A percentile compares a stretch with the other conserved stretches of the same genome.
Evolutionary conservation across 2,113 vertebrate genomes (phyloP).

Genomic region (Propithecus coquereli): DNA sequence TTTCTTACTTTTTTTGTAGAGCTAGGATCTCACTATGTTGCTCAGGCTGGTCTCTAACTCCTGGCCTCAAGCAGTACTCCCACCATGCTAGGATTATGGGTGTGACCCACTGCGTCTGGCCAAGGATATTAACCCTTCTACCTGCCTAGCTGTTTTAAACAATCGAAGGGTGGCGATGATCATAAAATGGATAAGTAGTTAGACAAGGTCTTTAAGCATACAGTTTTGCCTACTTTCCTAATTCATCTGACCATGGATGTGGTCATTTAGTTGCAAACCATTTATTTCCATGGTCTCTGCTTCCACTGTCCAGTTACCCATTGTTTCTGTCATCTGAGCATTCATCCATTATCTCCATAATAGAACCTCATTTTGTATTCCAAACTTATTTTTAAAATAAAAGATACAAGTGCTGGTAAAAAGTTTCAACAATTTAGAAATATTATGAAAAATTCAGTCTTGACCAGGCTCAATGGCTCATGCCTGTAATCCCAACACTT

Average conservation of each 20-base stretch:
- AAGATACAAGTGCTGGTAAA: background rate
- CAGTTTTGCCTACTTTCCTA: background rate
- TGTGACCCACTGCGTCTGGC: no score
- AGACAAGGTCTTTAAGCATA: background rate
- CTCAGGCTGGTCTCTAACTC: no score
- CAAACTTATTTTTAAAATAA: background rate
- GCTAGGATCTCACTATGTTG: no score
- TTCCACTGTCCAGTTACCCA: background rate
- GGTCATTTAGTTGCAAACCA: background rate
- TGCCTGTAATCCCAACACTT: no score
- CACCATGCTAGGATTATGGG: no score
- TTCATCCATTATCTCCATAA: background rate
- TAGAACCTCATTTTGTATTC: background rate
- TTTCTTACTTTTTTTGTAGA: no score
- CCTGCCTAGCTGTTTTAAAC: background rate
- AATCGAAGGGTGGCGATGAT: background rate
- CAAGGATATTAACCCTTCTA: background rate
- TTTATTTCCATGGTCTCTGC: constrained; percentile 12
- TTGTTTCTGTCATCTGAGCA: background rate
- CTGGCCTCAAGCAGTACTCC: no score
- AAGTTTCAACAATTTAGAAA: background rate
- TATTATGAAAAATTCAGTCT: background rate
- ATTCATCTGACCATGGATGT: background rate
- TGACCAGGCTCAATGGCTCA: no score
- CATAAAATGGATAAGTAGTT: background rate